These are phyloP conservation scores for Chaenodraco wilsoni DNA, from an alignment of 2,797 vertebrate genomes.

Conservation along the genomic window DNA sequence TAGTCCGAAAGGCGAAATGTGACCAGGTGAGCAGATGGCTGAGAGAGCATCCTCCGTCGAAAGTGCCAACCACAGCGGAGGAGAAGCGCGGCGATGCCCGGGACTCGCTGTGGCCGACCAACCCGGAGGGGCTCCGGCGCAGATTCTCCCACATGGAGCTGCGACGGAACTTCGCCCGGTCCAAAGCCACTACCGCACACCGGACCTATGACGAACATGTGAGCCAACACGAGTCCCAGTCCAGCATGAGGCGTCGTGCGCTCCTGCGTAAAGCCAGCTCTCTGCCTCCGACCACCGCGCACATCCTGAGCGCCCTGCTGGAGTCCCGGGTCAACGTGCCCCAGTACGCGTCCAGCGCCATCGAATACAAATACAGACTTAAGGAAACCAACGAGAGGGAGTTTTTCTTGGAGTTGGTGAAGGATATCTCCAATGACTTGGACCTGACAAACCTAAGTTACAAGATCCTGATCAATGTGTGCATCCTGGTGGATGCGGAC, in stretches of 20 bases:
- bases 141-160: slow-evolving; percentile 87
- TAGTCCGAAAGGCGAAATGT: slow-evolving; percentile 82
- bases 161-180: slow-evolving; percentile 85
- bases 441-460: slow-evolving; percentile 86
- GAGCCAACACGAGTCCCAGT: slow-evolving; percentile 81
- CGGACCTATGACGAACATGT: slow-evolving; percentile 86
- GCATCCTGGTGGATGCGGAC: slow-evolving; percentile 86
- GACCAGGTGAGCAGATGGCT: slow-evolving; percentile 82
- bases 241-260: slow-evolving; percentile 84
- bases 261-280: slow-evolving; percentile 88
- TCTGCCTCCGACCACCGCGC: slow-evolving; percentile 85
- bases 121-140: slow-evolving; percentile 80
- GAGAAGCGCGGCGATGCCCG: slow-evolving; percentile 69
- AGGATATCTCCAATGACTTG: slow-evolving; percentile 87
- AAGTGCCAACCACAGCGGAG: slow-evolving; percentile 63
- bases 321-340: slow-evolving; percentile 86
- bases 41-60: slow-evolving; percentile 77
- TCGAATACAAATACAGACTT: slow-evolving; percentile 85
- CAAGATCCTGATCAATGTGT: slow-evolving; percentile 87
- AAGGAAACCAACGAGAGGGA: slow-evolving; percentile 85
- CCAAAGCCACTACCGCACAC: slow-evolving; percentile 83
- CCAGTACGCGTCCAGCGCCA: slow-evolving; percentile 85
- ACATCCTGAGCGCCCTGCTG: slow-evolving; percentile 86
- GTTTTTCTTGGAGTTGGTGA: slow-evolving; percentile 87
- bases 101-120: slow-evolving; percentile 73